A percentile compares a stretch with the other conserved stretches of the same genome.
phyloP scores from a whole-genome alignment of 2,113 vertebrate species.

The zebrafish (Danio rerio) region DNA sequence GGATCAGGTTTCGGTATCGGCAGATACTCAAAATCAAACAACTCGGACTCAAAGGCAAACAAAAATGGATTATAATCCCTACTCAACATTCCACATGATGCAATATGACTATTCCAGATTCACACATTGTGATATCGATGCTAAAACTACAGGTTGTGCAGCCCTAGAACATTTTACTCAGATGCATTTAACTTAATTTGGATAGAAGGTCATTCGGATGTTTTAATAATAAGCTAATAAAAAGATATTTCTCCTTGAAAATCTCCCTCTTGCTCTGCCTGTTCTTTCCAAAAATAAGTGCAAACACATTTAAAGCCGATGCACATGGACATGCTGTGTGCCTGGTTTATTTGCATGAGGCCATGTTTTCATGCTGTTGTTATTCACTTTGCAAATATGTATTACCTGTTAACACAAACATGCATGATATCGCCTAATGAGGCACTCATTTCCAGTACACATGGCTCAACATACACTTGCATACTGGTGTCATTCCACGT shows the following conservation, averaged over 20 bases:
- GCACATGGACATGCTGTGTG: conserved; percentile 44
- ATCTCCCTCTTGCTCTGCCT: not conserved
- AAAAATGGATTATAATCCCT: no score
- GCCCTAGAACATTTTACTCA: no score
- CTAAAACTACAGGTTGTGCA: no score
- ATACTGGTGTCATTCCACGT: not conserved
- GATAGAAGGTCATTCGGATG: not conserved
- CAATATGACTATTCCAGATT: no score
- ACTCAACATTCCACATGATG: no score
- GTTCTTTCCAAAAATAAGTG: not conserved
- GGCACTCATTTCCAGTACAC: not conserved
- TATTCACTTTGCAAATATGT: not conserved
- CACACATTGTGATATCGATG: no score
- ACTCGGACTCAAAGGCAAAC: no score
- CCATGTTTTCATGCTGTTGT: not conserved
- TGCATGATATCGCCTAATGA: not conserved
- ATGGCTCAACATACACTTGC: not conserved
- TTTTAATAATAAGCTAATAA: conserved; percentile 1
- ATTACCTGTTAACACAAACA: not conserved
- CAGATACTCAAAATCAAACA: no score
- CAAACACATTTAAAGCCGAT: conserved; percentile 15
- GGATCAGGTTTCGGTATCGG: no score
- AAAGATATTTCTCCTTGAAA: not conserved
- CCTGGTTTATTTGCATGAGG: not conserved
- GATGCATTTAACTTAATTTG: not conserved